Evolutionary conservation across 2,888 invertebrate genomes (phyloP), one percentile per base, ranked within the genome.

Genomic region (Syrista parreyssii): DNA sequence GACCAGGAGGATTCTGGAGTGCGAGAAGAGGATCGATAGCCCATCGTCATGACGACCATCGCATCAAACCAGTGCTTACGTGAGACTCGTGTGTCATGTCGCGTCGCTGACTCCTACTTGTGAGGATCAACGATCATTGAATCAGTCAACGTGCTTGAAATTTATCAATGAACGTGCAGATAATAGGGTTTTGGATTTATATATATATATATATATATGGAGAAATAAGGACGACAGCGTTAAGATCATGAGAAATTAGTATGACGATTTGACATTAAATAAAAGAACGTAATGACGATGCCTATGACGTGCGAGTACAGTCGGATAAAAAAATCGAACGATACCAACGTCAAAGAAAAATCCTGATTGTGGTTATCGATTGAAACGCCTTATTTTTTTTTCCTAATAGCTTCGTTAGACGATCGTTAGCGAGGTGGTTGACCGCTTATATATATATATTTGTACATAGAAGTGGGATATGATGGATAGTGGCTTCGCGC

Each of bases 31-130:
- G 31, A 71, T 71, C 71, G 71, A 71, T 71, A 71, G 71, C 71
- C 55, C 71, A 71, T 71, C 31, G 71, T 71, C 71, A 71, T 71
- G 71, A 32, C 71, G 71, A 71, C 71, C 71, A 71, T 11, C 71
- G 71, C 71, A 71, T 71, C 71, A 31, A 31, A 12, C 12, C n/a
- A 71, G 71, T 3, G n/a, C 31, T 71, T 71, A 12, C 3, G 32
- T 9, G 31, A 23, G 31, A 23, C 31, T 31, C 71, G 12, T 3
- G 12, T 32, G 9, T 71, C 32, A 12, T 32, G 71, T 23, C 71
- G 71, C 71, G 23, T 30, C 71, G 31, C 71, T 9, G 31, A 32
- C 12, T 71, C 9, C 32, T 11, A 3, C 71, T 9, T 55, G 9
- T 9, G 32, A 15, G 0, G 71, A 71, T 71, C 31, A 11, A 32